A percentile compares a stretch with the other conserved stretches of the same genome.
Conservation (phyloP, 2,888 invertebrate species). For the Aplocera efformata region DNA sequence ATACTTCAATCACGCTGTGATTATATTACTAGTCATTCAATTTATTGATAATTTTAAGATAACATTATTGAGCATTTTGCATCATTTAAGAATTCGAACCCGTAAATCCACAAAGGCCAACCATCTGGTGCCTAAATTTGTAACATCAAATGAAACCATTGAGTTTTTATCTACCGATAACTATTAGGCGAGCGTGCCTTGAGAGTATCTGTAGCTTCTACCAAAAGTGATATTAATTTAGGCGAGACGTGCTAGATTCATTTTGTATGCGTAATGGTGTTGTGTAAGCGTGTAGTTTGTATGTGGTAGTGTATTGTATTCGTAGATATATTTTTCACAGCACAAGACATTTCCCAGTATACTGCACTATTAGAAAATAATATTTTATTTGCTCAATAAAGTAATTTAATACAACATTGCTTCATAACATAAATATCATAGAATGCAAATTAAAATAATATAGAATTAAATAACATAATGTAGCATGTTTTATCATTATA, state of each 20-base stretch:
- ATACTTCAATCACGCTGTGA: conserved; percentile 23
- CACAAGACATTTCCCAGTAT: conserved; percentile 35
- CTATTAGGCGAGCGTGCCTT: conserved; percentile 30
- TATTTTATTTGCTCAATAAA: conserved; percentile 60
- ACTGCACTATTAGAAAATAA: conserved; percentile 37
- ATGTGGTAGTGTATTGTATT: conserved; percentile 40
- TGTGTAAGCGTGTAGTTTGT: conserved; percentile 22
- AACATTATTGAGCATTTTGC: too few species aligned
- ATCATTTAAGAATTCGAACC: conserved; percentile 19
- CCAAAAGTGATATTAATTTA: conserved; percentile 78
- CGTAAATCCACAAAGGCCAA: conserved; percentile 28
- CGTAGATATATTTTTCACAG: conserved; percentile 41
- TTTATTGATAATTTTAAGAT: conserved; percentile 13
- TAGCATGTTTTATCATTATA: not conserved
- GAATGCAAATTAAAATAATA: conserved; percentile 3
- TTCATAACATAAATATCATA: conserved; percentile 28
- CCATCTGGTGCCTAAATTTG: conserved; percentile 38
- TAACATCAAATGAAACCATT: conserved; percentile 33
- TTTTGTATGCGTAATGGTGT: conserved; percentile 56
- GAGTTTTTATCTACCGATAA: conserved; percentile 32
- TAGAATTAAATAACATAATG: conserved; percentile 1
- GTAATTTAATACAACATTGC: conserved; percentile 27
- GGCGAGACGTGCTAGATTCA: conserved; percentile 67
- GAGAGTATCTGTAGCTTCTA: conserved; percentile 43
- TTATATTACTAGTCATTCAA: conserved; percentile 24